Percentiles rank a stretch among this genome's conserved stretches.
Evolutionary conservation across 2,888 invertebrate genomes (phyloP).

Genomic region (Maniola hyperantus): DNA sequence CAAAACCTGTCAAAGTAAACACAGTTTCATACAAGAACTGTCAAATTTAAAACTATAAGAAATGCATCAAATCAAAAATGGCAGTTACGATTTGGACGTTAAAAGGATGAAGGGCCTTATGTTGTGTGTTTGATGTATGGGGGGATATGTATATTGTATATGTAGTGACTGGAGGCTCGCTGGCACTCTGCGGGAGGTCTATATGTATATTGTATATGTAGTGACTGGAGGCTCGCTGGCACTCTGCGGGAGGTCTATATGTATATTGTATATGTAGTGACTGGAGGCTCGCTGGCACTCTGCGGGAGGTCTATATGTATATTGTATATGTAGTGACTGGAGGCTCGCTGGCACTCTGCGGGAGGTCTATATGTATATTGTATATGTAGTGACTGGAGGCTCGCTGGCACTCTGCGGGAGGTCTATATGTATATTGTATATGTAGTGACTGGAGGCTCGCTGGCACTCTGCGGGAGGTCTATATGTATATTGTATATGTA

Average conservation of each 20-base stretch:
- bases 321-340: neutral
- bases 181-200: conserved; percentile 34
- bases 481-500: conserved; percentile 55
- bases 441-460: neutral
- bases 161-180: neutral
- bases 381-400: neutral
- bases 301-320: conserved; percentile 54
- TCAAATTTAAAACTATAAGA: too few relatives aligned
- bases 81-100: neutral
- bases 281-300: neutral
- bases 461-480: conserved; percentile 34
- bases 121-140: neutral
- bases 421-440: conserved; percentile 58
- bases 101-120: neutral
- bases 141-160: neutral
- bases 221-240: neutral
- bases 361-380: conserved; percentile 58
- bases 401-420: conserved; percentile 20
- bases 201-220: conserved; percentile 55
- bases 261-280: conserved; percentile 49
- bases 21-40: neutral
- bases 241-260: conserved; percentile 44
- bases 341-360: neutral
- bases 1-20: neutral
- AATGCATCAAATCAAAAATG: conserved; percentile 3